Base-by-base conservation (phyloP, 2,888 invertebrate genomes). In the Gymnosoma rotundatum region DNA sequence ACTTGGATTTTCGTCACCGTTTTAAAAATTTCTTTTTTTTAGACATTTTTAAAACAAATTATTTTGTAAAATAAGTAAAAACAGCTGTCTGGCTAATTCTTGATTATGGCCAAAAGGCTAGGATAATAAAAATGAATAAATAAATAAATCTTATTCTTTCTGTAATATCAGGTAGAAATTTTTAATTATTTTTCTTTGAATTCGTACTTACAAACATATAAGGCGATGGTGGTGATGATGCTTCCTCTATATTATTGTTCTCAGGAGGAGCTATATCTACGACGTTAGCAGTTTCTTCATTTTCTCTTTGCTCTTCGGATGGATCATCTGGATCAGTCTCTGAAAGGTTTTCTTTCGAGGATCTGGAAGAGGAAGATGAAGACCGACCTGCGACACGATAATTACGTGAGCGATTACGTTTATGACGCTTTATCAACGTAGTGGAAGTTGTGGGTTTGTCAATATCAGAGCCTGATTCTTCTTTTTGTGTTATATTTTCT, bases 341-440 rank as follows among this genome's bases (percentile, higher is more conserved):
- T 12, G 10, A n/a, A 14, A 10, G n/a, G 36, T 45, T 21, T 58
- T 73, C 56, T 0, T 12, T 45, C 50, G 76, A 63, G 10, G 79
- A 73, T 21, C 48, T 56, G 1, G 79, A 82, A 18, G 82, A 85
- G 10, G 85, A 72, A 14, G 78, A 78, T 2, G 81, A 72, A 12
- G 81, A 82, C 21, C 67, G 66, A 3, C 63, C 72, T 4, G 83
- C 56, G 0, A 45, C 45, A 21, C 85, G 85, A 73, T 85, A 83
- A 73, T 85, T 85, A 45, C 85, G 82, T 0, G 75, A 76, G 1
- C 56, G 61, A 72, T 85, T 79, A 58, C 83, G 75, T 76, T 83
- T 85, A n/a, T 81, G 74, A 38, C 78, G 81, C 42, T 70, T 85
- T 45, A 78, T 75, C 7, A 75, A 21, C 14, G 21, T 66, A 32